A percentile compares a stretch with the other conserved stretches of the same genome.
Conservation (phyloP, 2,888 invertebrate genomes). For the Campoplex capitator region DNA sequence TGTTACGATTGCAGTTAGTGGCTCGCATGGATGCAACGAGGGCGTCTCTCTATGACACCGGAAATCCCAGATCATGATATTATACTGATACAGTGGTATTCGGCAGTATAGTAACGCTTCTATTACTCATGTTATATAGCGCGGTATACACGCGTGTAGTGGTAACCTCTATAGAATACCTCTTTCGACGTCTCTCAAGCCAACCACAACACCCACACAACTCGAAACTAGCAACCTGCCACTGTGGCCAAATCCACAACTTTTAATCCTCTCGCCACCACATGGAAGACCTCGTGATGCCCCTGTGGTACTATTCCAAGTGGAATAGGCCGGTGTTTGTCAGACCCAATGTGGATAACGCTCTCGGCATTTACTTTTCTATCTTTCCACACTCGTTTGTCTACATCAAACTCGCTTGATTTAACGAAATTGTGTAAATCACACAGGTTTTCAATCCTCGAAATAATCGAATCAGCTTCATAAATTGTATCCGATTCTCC, state of each 20-base stretch:
- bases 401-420: neutral
- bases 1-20: slow-evolving; percentile 50
- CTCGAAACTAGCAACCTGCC: slow-evolving; percentile 46
- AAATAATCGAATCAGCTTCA: neutral
- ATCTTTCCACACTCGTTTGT: neutral
- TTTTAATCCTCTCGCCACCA: slow-evolving; percentile 60
- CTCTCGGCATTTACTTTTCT: slow-evolving; percentile 26
- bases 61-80: slow-evolving; percentile 53
- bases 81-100: slow-evolving; percentile 36
- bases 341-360: slow-evolving; percentile 44
- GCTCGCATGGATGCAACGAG: slow-evolving; percentile 6
- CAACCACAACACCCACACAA: slow-evolving; percentile 47
- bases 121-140: slow-evolving; percentile 37
- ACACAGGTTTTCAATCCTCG: neutral
- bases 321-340: slow-evolving; percentile 44
- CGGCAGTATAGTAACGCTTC: slow-evolving; percentile 19
- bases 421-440: neutral
- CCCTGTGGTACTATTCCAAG: slow-evolving; percentile 40
- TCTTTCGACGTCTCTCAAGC: slow-evolving; percentile 46
- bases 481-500: neutral
- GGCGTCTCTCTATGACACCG: neutral
- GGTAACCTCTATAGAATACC: slow-evolving; percentile 42
- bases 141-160: slow-evolving; percentile 3
- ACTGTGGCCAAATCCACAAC: slow-evolving; percentile 51
- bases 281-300: slow-evolving; percentile 42